These are phyloP conservation scores for Antheraea yamamai DNA, from an alignment of 2,888 invertebrate species.

Conservation along the genomic window DNA sequence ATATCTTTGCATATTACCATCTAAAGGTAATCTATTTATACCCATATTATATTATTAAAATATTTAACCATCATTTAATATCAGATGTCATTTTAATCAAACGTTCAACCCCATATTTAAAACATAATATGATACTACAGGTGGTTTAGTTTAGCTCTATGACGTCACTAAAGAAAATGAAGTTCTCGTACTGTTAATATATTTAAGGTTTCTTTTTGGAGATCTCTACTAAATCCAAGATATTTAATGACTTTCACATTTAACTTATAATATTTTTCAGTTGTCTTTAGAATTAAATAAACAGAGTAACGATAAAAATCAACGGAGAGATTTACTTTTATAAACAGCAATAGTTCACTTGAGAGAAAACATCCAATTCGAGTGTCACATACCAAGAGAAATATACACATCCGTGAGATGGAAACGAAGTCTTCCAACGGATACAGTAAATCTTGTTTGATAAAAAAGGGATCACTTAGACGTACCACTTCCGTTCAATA, in stretches of 20 bases:
- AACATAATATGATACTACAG: too few species aligned
- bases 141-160: not conserved
- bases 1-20: too few species aligned
- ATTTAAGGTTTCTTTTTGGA: not conserved
- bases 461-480: conserved; percentile 28
- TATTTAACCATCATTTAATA: too few species aligned
- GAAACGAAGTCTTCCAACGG: conserved; percentile 14
- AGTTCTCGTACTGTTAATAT: not conserved
- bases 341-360: conserved; percentile 2
- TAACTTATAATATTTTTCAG: not conserved
- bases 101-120: too few species aligned
- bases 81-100: too few species aligned
- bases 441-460: conserved; percentile 17
- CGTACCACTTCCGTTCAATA: conserved; percentile 30
- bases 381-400: conserved; percentile 9
- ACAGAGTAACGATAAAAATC: not conserved
- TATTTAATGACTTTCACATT: not conserved
- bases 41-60: too few species aligned
- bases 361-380: not conserved
- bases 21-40: too few species aligned
- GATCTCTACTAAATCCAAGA: not conserved
- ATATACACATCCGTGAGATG: conserved; percentile 14
- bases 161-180: not conserved
- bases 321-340: not conserved
- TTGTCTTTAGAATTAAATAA: not conserved